Percentiles rank a stretch among this genome's conserved stretches.
These are phyloP conservation scores for Glaucopsyche alexis DNA, from an alignment of 2,888 invertebrate species.

Conservation along the genomic window DNA sequence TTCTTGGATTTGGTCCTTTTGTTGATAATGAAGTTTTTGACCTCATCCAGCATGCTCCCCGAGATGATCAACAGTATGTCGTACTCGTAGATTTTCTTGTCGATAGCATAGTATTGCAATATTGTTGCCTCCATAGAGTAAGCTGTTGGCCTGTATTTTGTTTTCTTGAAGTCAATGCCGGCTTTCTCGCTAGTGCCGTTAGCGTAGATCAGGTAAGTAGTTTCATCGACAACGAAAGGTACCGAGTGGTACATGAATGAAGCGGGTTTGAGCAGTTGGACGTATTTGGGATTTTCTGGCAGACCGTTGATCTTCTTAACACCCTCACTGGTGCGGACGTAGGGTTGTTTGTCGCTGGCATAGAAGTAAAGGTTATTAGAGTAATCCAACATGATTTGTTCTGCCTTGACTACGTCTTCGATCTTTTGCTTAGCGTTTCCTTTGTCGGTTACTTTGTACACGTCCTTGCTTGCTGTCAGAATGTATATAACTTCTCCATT, in stretches of 20 bases:
- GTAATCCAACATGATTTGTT: constrained; percentile 56
- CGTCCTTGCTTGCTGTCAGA: constrained; percentile 50
- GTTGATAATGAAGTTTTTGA: constrained; percentile 46
- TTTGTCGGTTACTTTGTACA: constrained; percentile 57
- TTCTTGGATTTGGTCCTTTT: constrained; percentile 45
- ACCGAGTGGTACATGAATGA: constrained; percentile 48
- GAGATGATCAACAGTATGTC: constrained; percentile 45
- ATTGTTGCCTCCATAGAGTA: constrained; percentile 53
- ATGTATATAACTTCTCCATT: constrained; percentile 51
- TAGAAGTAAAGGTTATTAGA: constrained; percentile 57
- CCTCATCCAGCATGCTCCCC: constrained; percentile 41
- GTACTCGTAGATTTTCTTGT: constrained; percentile 64
- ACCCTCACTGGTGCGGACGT: constrained; percentile 46
- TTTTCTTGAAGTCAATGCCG: constrained; percentile 43
- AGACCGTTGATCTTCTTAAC: constrained; percentile 53
- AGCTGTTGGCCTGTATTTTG: constrained; percentile 50
- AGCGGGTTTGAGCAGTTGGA: constrained; percentile 52
- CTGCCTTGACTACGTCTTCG: constrained; percentile 46
- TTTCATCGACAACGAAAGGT: constrained; percentile 48
- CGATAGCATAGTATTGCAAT: constrained; percentile 55
- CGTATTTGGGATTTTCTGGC: constrained; percentile 46
- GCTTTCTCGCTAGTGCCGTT: constrained; percentile 50
- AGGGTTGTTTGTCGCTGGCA: constrained; percentile 48
- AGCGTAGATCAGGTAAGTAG: constrained; percentile 47
- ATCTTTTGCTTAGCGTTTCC: constrained; percentile 55